Evolutionary conservation across 2,888 invertebrate genomes (phyloP).

Genomic region (Netelia melanura): DNA sequence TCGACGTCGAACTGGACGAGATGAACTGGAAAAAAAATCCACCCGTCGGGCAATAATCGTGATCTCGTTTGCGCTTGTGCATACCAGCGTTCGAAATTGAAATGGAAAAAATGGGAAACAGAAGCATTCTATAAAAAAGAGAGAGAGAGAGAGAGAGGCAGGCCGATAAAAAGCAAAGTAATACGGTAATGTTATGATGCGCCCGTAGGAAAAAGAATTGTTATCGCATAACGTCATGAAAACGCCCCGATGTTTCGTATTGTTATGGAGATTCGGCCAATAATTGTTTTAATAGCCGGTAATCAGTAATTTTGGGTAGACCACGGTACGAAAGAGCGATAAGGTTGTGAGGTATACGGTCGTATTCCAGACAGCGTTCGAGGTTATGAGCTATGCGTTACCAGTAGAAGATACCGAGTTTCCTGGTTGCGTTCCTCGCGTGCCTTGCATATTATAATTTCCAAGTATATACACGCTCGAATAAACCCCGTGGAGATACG

Average conservation of each 20-base stretch:
- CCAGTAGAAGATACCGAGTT: conserved; percentile 41
- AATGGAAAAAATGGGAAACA: conserved; percentile 25
- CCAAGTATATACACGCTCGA: conserved; percentile 28
- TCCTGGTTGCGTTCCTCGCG: conserved; percentile 50
- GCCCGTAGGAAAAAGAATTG: conserved; percentile 1
- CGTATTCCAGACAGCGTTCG: conserved; percentile 35
- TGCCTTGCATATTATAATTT: conserved; percentile 54
- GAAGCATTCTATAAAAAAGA: neutral
- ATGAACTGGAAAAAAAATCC: conserved; percentile 61
- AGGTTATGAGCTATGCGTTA: conserved; percentile 13
- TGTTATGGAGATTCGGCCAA: conserved; percentile 21
- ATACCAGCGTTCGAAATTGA: conserved; percentile 33
- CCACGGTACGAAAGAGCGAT: neutral
- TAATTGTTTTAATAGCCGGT: conserved; percentile 10
- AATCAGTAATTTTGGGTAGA: conserved; percentile 19
- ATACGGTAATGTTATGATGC: conserved; percentile 35
- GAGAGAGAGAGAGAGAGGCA: neutral
- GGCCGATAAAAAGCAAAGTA: conserved; percentile 17
- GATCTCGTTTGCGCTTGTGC: conserved; percentile 46
- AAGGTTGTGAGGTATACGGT: conserved; percentile 12
- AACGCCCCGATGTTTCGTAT: conserved; percentile 3
- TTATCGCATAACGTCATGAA: too few species aligned
- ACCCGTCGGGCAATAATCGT: conserved; percentile 55
- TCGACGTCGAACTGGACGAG: conserved; percentile 54
- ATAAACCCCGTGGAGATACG: conserved; percentile 33